Evolutionary conservation across 2,888 invertebrate genomes (phyloP).

Genomic region (Neria commutata): DNA sequence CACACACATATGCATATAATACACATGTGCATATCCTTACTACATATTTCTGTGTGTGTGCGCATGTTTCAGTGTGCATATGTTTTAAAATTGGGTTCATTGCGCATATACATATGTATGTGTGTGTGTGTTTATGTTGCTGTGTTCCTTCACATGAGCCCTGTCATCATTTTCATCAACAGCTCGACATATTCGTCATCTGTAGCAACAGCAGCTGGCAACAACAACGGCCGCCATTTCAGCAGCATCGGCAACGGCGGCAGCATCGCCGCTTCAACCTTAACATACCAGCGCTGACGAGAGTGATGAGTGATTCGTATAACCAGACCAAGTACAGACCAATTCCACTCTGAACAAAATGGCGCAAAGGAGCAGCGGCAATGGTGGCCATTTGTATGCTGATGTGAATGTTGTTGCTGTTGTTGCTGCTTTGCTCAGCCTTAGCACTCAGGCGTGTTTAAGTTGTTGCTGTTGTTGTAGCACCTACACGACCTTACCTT

Average conservation of each 20-base stretch:
- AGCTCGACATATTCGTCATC: too few relatives aligned
- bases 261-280: not conserved
- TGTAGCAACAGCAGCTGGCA: not conserved
- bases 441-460: too few relatives aligned
- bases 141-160: too few relatives aligned
- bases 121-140: not conserved
- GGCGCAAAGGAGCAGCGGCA: not conserved
- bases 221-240: not conserved
- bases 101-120: not conserved
- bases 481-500: too few relatives aligned
- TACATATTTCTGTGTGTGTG: too few relatives aligned
- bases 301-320: too few relatives aligned
- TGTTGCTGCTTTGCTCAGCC: not conserved
- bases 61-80: not conserved
- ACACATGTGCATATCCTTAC: too few relatives aligned
- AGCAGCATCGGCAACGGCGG: not conserved
- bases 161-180: conserved; percentile 1
- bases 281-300: too few relatives aligned
- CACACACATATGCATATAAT: too few relatives aligned
- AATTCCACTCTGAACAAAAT: too few relatives aligned
- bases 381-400: not conserved
- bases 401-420: not conserved
- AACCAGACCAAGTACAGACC: too few relatives aligned
- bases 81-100: conserved; percentile 3
- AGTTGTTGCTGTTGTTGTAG: too few relatives aligned